Evolutionary conservation across 1,140 invertebrate genomes (phyloP).

Genomic region (Neotoxoptera formosana): DNA sequence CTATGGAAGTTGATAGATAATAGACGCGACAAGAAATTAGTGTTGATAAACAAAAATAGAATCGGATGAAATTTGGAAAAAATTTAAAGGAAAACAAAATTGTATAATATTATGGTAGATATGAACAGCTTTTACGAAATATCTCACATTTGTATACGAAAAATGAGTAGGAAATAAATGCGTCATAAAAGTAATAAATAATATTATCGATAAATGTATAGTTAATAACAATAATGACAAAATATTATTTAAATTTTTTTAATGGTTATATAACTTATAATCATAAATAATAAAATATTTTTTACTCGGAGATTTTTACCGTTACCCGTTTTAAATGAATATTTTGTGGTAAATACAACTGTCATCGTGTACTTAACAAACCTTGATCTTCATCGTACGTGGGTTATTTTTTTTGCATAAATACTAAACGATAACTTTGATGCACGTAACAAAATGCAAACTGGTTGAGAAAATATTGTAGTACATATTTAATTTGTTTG

Average conservation of each 20-base stretch:
- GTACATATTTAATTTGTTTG: constrained; percentile 1
- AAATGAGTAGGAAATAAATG: neutral
- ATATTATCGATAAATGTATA: neutral
- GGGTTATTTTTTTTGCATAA: neutral
- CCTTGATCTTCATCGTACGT: neutral
- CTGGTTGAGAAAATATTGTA: neutral
- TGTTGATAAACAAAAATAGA: too few species aligned
- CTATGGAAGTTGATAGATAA: too few species aligned
- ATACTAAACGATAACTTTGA: neutral
- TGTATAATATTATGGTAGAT: neutral
- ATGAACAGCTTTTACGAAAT: neutral
- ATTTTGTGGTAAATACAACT: neutral
- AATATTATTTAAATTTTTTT: neutral
- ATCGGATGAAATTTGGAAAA: too few species aligned
- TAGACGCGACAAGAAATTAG: too few species aligned
- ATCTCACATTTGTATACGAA: neutral
- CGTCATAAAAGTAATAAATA: neutral
- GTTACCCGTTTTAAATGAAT: neutral
- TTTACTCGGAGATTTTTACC: neutral
- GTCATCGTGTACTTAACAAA: neutral
- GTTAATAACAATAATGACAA: neutral
- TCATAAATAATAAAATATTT: too few species aligned
- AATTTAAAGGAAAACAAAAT: too few species aligned
- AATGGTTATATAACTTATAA: too few species aligned
- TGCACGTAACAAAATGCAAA: neutral